These are phyloP conservation scores for Chromobotia macracanthus DNA, from an alignment of 2,797 vertebrate genomes.

Conservation along the genomic window DNA sequence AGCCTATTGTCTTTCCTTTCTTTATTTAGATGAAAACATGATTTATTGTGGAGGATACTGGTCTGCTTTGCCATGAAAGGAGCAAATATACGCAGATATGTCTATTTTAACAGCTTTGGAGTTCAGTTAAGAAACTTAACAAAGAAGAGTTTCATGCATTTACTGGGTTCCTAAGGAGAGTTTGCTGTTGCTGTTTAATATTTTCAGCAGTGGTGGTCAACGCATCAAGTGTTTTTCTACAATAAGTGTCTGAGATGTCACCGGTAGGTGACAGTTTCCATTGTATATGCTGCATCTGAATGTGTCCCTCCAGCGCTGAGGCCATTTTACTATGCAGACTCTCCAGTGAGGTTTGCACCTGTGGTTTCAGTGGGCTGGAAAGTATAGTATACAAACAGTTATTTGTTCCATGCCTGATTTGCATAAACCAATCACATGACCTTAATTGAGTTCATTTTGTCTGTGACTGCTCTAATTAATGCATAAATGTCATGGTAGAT, in stretches of 20 bases:
- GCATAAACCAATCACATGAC: constrained; percentile 28
- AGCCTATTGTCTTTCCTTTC: constrained; percentile 83
- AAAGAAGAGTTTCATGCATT: background rate
- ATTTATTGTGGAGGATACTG: constrained; percentile 78
- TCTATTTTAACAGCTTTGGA: constrained; percentile 48
- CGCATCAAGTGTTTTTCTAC: constrained; percentile 4
- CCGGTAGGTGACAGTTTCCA: constrained; percentile 22
- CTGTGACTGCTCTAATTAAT: background rate
- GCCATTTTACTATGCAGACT: constrained; percentile 62
- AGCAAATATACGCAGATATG: constrained; percentile 55
- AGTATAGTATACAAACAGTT: constrained; percentile 47
- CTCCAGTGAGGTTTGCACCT: constrained; percentile 53
- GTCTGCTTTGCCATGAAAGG: constrained; percentile 62
- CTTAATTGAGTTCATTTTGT: constrained; percentile 2
- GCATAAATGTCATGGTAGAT: background rate
- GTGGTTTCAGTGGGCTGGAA: constrained; percentile 45
- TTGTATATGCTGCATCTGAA: constrained; percentile 32
- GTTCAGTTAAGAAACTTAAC: background rate
- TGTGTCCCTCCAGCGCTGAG: constrained; percentile 53
- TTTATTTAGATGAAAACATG: constrained; percentile 86
- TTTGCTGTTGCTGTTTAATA: background rate
- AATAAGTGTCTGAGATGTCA: constrained; percentile 35
- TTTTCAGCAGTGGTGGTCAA: constrained; percentile 39
- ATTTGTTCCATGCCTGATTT: constrained; percentile 50
- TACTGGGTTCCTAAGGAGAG: background rate